A percentile compares a stretch with the other conserved stretches of the same genome.
phyloP scores from a whole-genome alignment of 2,797 vertebrate species.

The Tapirus indicus region DNA sequence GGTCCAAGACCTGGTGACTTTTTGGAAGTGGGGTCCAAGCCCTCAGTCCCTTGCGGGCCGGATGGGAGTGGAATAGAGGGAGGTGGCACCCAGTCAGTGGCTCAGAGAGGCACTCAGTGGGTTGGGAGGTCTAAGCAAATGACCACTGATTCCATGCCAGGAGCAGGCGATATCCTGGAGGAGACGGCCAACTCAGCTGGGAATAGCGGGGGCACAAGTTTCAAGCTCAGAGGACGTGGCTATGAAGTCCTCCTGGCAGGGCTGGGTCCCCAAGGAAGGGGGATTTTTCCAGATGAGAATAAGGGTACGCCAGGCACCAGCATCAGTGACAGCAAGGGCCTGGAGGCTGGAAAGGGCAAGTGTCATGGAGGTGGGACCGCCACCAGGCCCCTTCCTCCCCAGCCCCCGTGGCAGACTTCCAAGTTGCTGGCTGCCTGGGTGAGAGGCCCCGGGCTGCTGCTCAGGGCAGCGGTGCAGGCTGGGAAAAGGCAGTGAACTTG shows the following conservation, averaged over 20 bases:
- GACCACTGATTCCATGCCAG: background rate
- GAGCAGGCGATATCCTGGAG: background rate
- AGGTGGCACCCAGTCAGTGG: fast-evolving
- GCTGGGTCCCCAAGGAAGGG: background rate
- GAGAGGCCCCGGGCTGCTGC: background rate
- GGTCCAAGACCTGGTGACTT: background rate
- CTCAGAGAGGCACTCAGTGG: background rate
- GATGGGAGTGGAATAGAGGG: background rate
- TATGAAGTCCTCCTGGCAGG: fast-evolving
- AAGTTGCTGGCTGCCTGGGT: background rate
- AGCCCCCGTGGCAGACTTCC: background rate
- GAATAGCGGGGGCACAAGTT: background rate
- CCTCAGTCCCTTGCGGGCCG: fast-evolving
- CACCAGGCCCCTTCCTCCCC: fast-evolving
- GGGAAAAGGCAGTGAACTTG: background rate
- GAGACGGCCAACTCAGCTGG: fast-evolving
- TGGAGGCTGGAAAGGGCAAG: background rate
- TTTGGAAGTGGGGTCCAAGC: background rate
- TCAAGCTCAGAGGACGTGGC: background rate
- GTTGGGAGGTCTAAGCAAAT: background rate
- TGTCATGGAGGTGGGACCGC: fast-evolving
- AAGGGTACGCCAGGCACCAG: fast-evolving
- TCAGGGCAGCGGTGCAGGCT: fast-evolving
- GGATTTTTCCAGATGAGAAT: background rate
- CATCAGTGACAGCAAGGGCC: background rate